A percentile compares a stretch with the other conserved stretches of the same genome.
Evolutionary conservation across 2,797 vertebrate genomes (phyloP).

Genomic region (Rhynchotus rufescens): DNA sequence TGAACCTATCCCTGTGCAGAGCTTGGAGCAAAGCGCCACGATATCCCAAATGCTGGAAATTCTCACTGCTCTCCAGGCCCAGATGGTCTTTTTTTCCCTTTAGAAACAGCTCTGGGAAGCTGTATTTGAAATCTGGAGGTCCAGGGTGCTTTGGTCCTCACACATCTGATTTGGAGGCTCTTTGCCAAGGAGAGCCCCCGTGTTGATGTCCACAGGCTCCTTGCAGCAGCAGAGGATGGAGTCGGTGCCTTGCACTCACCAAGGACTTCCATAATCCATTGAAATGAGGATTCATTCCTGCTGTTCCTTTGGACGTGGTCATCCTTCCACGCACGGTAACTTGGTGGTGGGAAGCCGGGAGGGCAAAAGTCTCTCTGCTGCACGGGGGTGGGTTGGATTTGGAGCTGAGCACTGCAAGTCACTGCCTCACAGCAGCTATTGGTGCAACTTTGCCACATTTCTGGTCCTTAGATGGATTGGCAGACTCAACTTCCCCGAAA

Average conservation of each 20-base stretch:
- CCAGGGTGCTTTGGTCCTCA: background rate
- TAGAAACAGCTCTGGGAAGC: background rate
- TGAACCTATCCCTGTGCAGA: background rate
- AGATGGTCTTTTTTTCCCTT: background rate
- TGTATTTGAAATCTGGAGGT: background rate
- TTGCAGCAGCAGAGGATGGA: background rate
- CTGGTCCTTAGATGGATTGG: conserved; percentile 47
- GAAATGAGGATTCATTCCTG: background rate
- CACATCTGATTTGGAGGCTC: background rate
- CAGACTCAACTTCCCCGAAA: conserved; percentile 47
- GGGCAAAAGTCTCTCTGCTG: background rate
- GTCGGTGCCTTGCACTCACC: background rate
- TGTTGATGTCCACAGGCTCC: background rate
- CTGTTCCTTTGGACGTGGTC: background rate
- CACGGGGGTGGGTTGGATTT: conserved; percentile 18
- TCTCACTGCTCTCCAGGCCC: background rate
- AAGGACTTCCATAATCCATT: background rate
- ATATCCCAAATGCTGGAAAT: background rate
- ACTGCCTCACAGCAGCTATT: background rate
- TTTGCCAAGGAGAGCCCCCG: background rate
- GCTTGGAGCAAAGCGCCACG: background rate
- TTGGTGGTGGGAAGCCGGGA: background rate
- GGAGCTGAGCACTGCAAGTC: conserved; percentile 6
- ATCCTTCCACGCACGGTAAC: background rate
- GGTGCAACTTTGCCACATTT: conserved; percentile 33